These are phyloP conservation scores for Sinonovacula constricta DNA, from an alignment of 1,140 invertebrate genomes.

Conservation along the genomic window DNA sequence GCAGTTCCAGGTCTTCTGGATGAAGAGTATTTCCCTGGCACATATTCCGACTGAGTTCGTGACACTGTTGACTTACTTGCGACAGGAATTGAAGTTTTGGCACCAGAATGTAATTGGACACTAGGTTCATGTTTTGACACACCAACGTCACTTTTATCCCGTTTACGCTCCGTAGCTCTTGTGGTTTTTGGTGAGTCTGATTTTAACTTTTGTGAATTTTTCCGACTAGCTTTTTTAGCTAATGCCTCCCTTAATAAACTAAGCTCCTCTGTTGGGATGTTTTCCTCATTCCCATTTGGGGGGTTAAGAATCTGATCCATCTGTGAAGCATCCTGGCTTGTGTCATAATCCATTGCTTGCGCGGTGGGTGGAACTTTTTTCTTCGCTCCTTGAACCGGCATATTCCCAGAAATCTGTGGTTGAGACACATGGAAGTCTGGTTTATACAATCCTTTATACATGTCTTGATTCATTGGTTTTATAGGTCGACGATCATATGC, in stretches of 20 bases:
- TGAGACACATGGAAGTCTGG: conserved; percentile 62
- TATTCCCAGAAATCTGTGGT: conserved; percentile 64
- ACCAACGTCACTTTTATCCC: conserved; percentile 14
- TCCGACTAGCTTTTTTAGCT: conserved; percentile 51
- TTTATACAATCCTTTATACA: conserved; percentile 55
- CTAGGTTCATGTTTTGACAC: too few relatives aligned
- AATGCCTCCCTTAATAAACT: conserved; percentile 60
- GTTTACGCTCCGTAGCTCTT: conserved; percentile 42
- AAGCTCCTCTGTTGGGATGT: conserved; percentile 54
- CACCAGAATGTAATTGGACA: conserved; percentile 42
- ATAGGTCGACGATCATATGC: conserved; percentile 61
- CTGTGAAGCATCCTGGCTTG: conserved; percentile 61
- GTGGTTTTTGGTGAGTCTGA: conserved; percentile 29
- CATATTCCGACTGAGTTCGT: conserved; percentile 62
- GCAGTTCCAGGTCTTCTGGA: conserved; percentile 45
- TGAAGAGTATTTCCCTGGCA: conserved; percentile 59
- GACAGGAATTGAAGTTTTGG: conserved; percentile 62
- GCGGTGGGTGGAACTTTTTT: conserved; percentile 65
- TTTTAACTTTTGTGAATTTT: conserved; percentile 20
- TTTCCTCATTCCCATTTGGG: conserved; percentile 49
- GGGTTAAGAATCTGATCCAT: conserved; percentile 48
- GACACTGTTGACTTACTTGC: conserved; percentile 51
- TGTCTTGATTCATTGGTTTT: conserved; percentile 59
- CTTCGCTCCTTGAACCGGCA: conserved; percentile 58
- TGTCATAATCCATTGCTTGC: conserved; percentile 69